Base-by-base conservation (phyloP, 1,140 invertebrate genomes). In the Coboldia fuscipes region DNA sequence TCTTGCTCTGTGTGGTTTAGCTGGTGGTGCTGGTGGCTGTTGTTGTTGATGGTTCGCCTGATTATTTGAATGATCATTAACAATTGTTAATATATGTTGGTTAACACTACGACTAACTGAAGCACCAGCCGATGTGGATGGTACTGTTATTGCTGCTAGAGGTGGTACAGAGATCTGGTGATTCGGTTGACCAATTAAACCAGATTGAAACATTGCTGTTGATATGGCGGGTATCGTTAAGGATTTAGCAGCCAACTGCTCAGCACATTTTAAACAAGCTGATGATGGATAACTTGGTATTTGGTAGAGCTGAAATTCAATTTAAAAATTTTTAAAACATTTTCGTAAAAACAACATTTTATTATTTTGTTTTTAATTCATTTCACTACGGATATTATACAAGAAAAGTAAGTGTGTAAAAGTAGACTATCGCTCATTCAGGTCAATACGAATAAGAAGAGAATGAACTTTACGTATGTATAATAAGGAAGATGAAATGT, bases 251-350 rank as follows among this genome's bases (percentile, higher is more conserved):
- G 51, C 53, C 39, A 54, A 45, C 44, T 51, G 51, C 40, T 54
- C 51, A 19, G 51, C 53, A 43, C 51, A 54, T 44, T 51, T 51
- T 14, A 50, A 48, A 48, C 51, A 54, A 39, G 51, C 53, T 40
- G 50, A 50, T 46, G 53, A 48, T 41, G 48, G 53, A 45, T 53
- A 54, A 35, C 51, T 50, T 39, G 51, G 48, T 36, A 54, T 50
- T 45, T 54, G 51, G 37, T 53, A 54, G 41, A 54, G 41, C 51
- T 54, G 45, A 18, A 44, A 18, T 27, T 29, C 7, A 7, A 29
- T 29, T 9, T 9, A 15, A 29, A 6, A 29, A 12, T 29, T 9
- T 24, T 24, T 24, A 24, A 8, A 7, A 8, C 23, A n/a, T n/a
- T n/a, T n/a, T n/a, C n/a, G n/a, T n/a, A n/a, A n/a, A n/a, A n/a